Percentiles rank a stretch among this genome's conserved stretches.
Evolutionary conservation across 2,888 invertebrate species (phyloP).

Genomic region (Siphonodentalium dalli): DNA sequence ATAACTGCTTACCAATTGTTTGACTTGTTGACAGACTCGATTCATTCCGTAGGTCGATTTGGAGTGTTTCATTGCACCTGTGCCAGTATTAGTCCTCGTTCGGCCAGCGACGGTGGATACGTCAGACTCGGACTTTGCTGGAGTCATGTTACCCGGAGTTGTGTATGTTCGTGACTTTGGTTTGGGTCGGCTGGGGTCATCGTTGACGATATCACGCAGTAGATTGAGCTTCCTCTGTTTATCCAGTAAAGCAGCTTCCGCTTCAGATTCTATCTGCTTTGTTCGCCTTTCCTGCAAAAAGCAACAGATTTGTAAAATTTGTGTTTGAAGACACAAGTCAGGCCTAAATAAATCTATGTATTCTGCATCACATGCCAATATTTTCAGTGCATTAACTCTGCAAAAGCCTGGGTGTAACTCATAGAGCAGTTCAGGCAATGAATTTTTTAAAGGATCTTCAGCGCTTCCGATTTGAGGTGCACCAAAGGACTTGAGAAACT

Average conservation of each 20-base stretch:
- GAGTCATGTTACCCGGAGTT: constrained; percentile 34
- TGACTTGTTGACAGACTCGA: no score
- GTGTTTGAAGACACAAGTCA: neutral
- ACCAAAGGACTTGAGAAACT: no score
- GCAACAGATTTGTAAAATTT: no score
- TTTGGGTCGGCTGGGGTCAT: constrained; percentile 30
- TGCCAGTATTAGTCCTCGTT: no score
- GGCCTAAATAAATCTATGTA: neutral
- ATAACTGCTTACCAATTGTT: no score
- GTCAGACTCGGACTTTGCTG: constrained; percentile 55
- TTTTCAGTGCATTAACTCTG: neutral
- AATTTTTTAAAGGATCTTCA: no score
- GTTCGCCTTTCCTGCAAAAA: constrained; percentile 48
- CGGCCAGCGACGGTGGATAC: constrained; percentile 38
- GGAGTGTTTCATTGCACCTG: constrained; percentile 31
- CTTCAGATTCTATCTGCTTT: constrained; percentile 49
- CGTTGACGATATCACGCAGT: constrained; percentile 56
- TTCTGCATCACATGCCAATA: neutral
- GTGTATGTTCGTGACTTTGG: constrained; percentile 32
- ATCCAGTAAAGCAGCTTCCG: constrained; percentile 44
- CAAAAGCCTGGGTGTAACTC: neutral
- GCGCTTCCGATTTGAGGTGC: no score
- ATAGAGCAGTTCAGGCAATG: neutral
- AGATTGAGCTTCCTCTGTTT: constrained; percentile 58
- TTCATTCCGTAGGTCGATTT: constrained; percentile 35